Evolutionary conservation across 2,888 invertebrate genomes (phyloP).

Genomic region (Rhynchonema sp.): DNA sequence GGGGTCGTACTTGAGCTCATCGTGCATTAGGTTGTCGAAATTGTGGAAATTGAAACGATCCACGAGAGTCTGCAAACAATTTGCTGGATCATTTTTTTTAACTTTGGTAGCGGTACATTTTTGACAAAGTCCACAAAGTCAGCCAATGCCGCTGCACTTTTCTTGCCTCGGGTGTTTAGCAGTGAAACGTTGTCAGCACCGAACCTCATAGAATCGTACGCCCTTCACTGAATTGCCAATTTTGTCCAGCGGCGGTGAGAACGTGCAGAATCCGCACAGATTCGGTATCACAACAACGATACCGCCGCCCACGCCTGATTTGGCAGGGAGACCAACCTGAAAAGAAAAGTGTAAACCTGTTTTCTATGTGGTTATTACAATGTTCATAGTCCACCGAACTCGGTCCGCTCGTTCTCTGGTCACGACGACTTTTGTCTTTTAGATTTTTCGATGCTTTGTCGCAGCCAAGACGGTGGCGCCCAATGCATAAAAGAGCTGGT

Average conservation of each 20-base stretch:
- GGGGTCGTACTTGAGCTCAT: slow-evolving; percentile 74
- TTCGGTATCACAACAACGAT: slow-evolving; percentile 84
- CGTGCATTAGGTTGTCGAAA: slow-evolving; percentile 76
- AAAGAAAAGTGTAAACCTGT: background rate
- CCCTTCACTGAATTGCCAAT: slow-evolving; percentile 77
- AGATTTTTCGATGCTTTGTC: no score
- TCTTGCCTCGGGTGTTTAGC: background rate
- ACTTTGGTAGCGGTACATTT: no score
- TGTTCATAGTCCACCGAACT: background rate
- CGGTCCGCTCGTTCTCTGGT: no score
- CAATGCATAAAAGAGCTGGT: no score
- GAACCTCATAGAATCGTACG: slow-evolving; percentile 62
- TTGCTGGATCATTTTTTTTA: no score
- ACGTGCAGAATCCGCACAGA: slow-evolving; percentile 81
- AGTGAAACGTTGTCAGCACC: slow-evolving; percentile 24
- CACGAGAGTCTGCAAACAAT: slow-evolving; percentile 50
- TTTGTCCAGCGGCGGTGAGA: slow-evolving; percentile 75
- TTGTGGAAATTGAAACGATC: slow-evolving; percentile 78
- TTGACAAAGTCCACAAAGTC: no score
- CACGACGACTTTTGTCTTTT: no score
- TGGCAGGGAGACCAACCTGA: slow-evolving; percentile 39
- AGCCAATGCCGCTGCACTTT: background rate
- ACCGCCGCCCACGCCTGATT: slow-evolving; percentile 55
- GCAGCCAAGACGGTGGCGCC: no score
- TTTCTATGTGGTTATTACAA: background rate